These are phyloP conservation scores for Benthosema pterotum DNA, from an alignment of 2,797 vertebrate genomes.

Conservation along the genomic window DNA sequence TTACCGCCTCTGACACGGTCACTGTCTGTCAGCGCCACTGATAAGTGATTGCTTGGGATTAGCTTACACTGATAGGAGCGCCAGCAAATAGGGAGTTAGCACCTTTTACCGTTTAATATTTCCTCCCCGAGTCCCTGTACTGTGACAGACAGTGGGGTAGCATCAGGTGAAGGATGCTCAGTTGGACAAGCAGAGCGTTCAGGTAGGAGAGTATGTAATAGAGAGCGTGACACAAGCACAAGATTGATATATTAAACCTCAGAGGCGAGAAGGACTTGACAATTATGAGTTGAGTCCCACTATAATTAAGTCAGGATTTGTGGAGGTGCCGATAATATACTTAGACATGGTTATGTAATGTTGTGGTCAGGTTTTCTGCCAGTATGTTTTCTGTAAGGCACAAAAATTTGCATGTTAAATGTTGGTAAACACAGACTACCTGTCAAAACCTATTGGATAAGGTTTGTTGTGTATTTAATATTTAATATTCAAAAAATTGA, in stretches of 20 bases:
- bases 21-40: constrained; percentile 70
- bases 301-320: too few relatives aligned
- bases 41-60: constrained; percentile 80
- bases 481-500: too few relatives aligned
- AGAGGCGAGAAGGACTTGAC: too few relatives aligned
- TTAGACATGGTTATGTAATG: too few relatives aligned
- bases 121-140: constrained; percentile 34
- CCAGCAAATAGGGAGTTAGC: constrained; percentile 70
- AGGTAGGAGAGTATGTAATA: background rate
- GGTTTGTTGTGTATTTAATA: too few relatives aligned
- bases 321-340: too few relatives aligned
- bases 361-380: too few relatives aligned
- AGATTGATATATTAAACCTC: background rate
- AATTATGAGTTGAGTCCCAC: too few relatives aligned
- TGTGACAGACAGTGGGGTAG: background rate
- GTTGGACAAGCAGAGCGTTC: constrained; percentile 8
- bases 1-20: constrained; percentile 66
- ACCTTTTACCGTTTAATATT: constrained; percentile 76
- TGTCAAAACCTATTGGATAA: too few relatives aligned
- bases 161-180: constrained; percentile 23
- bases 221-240: constrained; percentile 14
- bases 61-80: constrained; percentile 68
- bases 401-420: too few relatives aligned
- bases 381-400: too few relatives aligned
- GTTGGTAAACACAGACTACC: too few relatives aligned